A percentile compares a stretch with the other conserved stretches of the same genome.
Evolutionary conservation across 2,797 vertebrate genomes (phyloP).

Genomic region (Adrianichthys oophorus): DNA sequence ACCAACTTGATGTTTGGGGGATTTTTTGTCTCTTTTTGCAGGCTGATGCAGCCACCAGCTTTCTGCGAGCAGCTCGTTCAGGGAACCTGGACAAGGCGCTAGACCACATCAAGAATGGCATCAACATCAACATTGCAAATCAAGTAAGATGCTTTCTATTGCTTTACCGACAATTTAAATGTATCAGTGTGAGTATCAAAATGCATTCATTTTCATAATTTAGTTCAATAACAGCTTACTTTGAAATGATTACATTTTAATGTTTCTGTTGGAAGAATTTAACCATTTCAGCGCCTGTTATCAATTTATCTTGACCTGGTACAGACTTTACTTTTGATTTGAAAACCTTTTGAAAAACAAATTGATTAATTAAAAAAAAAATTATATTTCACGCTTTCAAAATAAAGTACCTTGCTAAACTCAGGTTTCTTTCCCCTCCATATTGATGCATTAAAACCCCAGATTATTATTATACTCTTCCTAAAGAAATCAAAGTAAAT

Average conservation of each 20-base stretch:
- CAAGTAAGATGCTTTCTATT: conserved; percentile 79
- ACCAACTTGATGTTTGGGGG: not conserved
- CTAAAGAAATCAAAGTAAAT: too few species aligned
- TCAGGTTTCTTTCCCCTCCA: too few species aligned
- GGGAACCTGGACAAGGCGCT: conserved; percentile 97
- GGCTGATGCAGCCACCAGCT: conserved; percentile 93
- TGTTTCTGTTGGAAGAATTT: not conserved
- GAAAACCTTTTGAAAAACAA: not conserved
- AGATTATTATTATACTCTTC: too few species aligned
- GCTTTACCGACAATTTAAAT: not conserved
- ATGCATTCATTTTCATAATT: too few species aligned
- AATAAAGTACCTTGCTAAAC: not conserved
- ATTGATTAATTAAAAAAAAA: not conserved
- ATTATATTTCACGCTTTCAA: not conserved
- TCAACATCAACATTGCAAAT: conserved; percentile 93
- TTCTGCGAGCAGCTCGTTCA: conserved; percentile 92
- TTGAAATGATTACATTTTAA: not conserved
- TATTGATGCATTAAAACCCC: too few species aligned
- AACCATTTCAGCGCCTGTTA: not conserved
- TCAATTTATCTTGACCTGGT: not conserved
- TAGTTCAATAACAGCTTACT: not conserved
- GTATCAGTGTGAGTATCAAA: too few species aligned
- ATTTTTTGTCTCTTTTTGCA: conserved; percentile 44
- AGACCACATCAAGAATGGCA: conserved; percentile 94
- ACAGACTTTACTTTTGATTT: not conserved